Percentiles rank a stretch among this genome's conserved stretches.
Evolutionary conservation across 2,113 vertebrate species (phyloP).

Genomic region (Microtus ochrogaster): DNA sequence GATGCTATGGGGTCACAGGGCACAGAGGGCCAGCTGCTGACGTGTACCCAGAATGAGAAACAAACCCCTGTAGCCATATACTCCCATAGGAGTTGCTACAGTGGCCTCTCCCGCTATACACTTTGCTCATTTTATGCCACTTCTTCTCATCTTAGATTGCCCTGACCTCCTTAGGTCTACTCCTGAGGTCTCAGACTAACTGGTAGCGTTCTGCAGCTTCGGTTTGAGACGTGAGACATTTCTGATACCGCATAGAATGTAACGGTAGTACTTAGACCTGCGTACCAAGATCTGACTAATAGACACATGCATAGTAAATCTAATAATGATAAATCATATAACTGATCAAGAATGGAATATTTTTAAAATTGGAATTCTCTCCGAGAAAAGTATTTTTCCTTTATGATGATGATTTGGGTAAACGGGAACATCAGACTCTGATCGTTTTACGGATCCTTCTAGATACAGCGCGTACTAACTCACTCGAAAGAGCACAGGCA

Average conservation of each 20-base stretch:
- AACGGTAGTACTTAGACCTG: conserved; percentile 9
- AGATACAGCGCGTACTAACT: neutral
- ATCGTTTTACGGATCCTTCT: neutral
- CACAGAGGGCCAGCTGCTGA: neutral
- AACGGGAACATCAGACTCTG: conserved; percentile 30
- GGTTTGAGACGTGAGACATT: neutral
- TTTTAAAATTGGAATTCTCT: conserved; percentile 43
- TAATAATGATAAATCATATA: conserved; percentile 45
- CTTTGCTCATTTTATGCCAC: neutral
- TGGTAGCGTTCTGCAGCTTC: neutral
- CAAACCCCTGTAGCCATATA: neutral
- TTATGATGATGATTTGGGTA: conserved; percentile 45
- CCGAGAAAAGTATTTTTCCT: conserved; percentile 28
- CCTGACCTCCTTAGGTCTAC: neutral
- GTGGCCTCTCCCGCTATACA: neutral
- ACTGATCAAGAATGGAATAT: neutral
- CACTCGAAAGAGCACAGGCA: neutral
- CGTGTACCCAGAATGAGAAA: neutral
- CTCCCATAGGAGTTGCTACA: neutral
- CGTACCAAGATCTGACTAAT: neutral
- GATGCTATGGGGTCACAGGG: neutral
- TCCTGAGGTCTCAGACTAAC: neutral
- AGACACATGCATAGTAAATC: conserved; percentile 30
- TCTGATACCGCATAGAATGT: neutral
- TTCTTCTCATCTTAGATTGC: neutral